These are phyloP conservation scores for Pararge aegeria DNA, from an alignment of 1,140 invertebrate species.

Conservation along the genomic window DNA sequence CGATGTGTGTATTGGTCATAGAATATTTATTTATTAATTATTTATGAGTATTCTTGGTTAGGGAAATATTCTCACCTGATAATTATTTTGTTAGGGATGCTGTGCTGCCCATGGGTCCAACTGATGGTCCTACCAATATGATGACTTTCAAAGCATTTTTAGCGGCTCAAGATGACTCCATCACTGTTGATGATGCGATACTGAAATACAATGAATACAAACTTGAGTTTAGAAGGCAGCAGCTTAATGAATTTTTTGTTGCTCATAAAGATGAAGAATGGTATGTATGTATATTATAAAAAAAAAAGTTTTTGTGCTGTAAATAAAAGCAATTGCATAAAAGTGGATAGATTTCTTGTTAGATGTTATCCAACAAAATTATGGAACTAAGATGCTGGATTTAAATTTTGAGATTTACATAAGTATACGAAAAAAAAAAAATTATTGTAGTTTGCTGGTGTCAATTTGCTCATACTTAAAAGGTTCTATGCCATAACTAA, in stretches of 20 bases:
- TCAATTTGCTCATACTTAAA: constrained; percentile 63
- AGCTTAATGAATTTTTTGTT: constrained; percentile 99
- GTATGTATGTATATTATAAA: constrained; percentile 77
- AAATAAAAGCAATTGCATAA: constrained; percentile 6
- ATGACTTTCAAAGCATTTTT: constrained; percentile 99
- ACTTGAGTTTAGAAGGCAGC: constrained; percentile 96
- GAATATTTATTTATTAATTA: no score
- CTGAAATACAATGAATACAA: constrained; percentile 99
- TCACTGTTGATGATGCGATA: constrained; percentile 98
- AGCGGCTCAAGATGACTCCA: constrained; percentile 97
- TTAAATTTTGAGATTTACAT: not conserved
- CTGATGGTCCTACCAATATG: constrained; percentile 94
- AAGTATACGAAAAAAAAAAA: not conserved
- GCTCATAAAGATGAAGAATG: constrained; percentile 99
- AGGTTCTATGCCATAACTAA: constrained; percentile 66
- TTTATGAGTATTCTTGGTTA: constrained; percentile 10
- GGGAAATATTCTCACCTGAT: not conserved
- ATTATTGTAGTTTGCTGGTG: constrained; percentile 11
- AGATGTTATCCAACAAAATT: not conserved
- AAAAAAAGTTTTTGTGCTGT: not conserved
- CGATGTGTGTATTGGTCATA: no score
- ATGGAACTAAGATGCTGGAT: not conserved
- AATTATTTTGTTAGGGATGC: constrained; percentile 58
- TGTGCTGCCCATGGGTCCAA: constrained; percentile 64
- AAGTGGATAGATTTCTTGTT: not conserved